Evolutionary conservation across 2,888 invertebrate species (phyloP).

Genomic region (Euplagia quadripunctaria): DNA sequence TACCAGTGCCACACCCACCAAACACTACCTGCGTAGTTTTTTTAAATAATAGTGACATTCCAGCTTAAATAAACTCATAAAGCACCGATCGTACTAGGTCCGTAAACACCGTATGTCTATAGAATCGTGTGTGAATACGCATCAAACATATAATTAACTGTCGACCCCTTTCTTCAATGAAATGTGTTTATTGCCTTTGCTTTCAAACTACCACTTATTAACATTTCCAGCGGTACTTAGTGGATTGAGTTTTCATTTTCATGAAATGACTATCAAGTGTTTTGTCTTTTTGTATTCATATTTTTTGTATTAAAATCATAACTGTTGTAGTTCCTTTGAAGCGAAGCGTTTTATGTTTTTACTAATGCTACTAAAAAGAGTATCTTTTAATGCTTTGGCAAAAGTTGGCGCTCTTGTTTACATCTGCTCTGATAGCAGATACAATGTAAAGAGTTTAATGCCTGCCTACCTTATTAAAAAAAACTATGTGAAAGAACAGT

Average conservation of each 20-base stretch:
- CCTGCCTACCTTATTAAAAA: too few species aligned
- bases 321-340: not conserved
- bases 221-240: constrained; percentile 10
- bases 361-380: not conserved
- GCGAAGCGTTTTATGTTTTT: not conserved
- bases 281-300: not conserved
- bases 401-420: not conserved
- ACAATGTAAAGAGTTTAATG: too few species aligned
- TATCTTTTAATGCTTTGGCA: not conserved
- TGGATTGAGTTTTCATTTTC: constrained; percentile 14
- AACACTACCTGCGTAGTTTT: not conserved
- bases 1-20: not conserved
- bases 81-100: not conserved
- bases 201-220: constrained; percentile 26
- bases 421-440: too few species aligned
- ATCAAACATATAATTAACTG: constrained; percentile 60
- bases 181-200: constrained; percentile 43
- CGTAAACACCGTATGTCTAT: constrained; percentile 1
- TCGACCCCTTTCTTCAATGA: constrained; percentile 52
- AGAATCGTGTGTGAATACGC: constrained; percentile 36
- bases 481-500: too few species aligned
- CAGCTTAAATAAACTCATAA: not conserved
- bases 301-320: not conserved
- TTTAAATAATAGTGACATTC: not conserved
- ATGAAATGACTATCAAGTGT: not conserved